These are phyloP conservation scores for Misgurnus mizolepis DNA, from an alignment of 2,113 vertebrate species.

Conservation along the genomic window DNA sequence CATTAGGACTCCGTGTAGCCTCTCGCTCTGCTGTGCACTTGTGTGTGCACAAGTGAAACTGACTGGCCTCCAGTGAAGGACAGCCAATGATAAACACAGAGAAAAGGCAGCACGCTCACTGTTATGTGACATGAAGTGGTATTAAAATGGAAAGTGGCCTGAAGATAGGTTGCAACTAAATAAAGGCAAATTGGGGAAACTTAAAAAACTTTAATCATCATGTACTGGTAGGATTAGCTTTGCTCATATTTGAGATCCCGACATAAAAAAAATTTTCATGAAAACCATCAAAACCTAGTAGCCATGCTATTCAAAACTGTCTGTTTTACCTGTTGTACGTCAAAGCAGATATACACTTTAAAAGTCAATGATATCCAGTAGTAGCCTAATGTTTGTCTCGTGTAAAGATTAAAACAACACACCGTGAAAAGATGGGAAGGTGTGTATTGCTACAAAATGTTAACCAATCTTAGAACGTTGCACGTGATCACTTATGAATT, in stretches of 20 bases:
- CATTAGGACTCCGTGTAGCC: conserved; percentile 38
- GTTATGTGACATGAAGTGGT: neutral
- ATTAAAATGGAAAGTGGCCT: conserved; percentile 5
- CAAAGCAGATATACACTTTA: neutral
- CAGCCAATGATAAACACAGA: conserved; percentile 26
- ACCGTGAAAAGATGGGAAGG: neutral
- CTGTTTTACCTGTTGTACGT: neutral
- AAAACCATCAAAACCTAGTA: too few relatives aligned
- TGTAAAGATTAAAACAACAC: neutral
- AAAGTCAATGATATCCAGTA: neutral
- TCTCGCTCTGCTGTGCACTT: conserved; percentile 39
- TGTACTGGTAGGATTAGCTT: neutral
- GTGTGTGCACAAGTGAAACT: conserved; percentile 35
- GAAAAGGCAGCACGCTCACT: neutral
- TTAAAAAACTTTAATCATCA: neutral
- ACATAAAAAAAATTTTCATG: too few relatives aligned
- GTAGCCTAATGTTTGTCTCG: neutral
- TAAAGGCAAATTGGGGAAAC: neutral
- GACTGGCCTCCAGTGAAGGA: conserved; percentile 40
- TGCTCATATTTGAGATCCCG: neutral
- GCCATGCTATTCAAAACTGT: neutral
- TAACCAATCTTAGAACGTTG: neutral
- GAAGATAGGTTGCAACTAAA: neutral
- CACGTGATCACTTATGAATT: too few relatives aligned
- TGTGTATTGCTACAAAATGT: neutral